Percentiles rank a stretch among this genome's conserved stretches.
phyloP scores from a whole-genome alignment of 2,888 invertebrate species.

The Drosophila siamana region DNA sequence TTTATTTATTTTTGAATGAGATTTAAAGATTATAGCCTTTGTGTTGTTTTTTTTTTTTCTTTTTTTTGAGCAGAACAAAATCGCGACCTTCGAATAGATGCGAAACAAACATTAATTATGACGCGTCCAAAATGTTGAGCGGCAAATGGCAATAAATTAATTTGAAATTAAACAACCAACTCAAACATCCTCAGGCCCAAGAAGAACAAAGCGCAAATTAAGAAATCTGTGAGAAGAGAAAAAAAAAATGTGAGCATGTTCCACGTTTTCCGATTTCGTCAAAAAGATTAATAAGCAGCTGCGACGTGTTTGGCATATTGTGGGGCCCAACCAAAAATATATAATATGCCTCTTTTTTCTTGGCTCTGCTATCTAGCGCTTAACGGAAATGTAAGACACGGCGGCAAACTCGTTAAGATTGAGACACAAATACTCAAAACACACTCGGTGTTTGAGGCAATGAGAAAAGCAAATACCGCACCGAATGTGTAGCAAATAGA shows the following conservation, averaged over 20 bases:
- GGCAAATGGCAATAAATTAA: slow-evolving; percentile 60
- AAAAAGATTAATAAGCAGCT: slow-evolving; percentile 77
- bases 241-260: slow-evolving; percentile 59
- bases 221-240: slow-evolving; percentile 27
- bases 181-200: slow-evolving; percentile 51
- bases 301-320: slow-evolving; percentile 72
- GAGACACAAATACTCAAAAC: slow-evolving; percentile 22
- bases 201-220: slow-evolving; percentile 31
- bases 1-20: slow-evolving; percentile 20
- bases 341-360: slow-evolving; percentile 24
- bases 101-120: slow-evolving; percentile 56
- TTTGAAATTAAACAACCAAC: slow-evolving; percentile 51
- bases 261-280: slow-evolving; percentile 60
- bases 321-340: slow-evolving; percentile 17
- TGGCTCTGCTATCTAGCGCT: slow-evolving; percentile 27
- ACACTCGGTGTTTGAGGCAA: slow-evolving; percentile 13
- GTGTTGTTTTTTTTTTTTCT: slow-evolving; percentile 41
- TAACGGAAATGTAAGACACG: slow-evolving; percentile 72
- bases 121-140: slow-evolving; percentile 36
- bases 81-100: slow-evolving; percentile 44
- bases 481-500: slow-evolving; percentile 51
- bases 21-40: slow-evolving; percentile 67
- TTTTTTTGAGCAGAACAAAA: slow-evolving; percentile 35
- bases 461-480: slow-evolving; percentile 39
- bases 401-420: slow-evolving; percentile 57